These are phyloP conservation scores for Falcunculus frontatus DNA, from an alignment of 2,113 vertebrate genomes.

Conservation along the genomic window DNA sequence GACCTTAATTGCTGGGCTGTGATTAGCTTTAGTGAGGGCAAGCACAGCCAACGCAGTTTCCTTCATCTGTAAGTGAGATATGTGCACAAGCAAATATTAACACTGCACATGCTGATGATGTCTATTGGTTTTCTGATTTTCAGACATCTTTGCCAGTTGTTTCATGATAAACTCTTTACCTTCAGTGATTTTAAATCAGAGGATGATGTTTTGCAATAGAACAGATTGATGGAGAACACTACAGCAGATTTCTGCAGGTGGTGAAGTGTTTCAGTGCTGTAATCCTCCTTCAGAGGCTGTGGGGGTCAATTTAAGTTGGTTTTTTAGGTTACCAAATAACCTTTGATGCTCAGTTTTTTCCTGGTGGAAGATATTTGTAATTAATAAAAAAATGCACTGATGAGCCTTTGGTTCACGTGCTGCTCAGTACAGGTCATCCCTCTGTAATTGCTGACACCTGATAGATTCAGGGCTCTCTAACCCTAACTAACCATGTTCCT, in stretches of 20 bases:
- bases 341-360: background rate
- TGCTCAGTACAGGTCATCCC: background rate
- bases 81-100: background rate
- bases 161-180: background rate
- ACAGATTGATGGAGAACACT: background rate
- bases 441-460: background rate
- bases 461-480: background rate
- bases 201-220: background rate
- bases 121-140: background rate
- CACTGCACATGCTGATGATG: background rate
- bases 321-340: background rate
- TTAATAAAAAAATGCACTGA: background rate
- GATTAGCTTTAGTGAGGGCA: background rate
- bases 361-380: background rate
- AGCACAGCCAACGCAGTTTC: background rate
- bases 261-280: background rate
- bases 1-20: background rate
- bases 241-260: background rate
- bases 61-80: background rate
- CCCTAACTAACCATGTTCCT: background rate
- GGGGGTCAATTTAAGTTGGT: background rate
- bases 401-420: background rate
- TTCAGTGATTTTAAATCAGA: background rate
- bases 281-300: background rate
- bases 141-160: background rate